A percentile compares a stretch with the other conserved stretches of the same genome.
phyloP scores from a whole-genome alignment of 2,113 vertebrate genomes.

The Crocuta crocuta region DNA sequence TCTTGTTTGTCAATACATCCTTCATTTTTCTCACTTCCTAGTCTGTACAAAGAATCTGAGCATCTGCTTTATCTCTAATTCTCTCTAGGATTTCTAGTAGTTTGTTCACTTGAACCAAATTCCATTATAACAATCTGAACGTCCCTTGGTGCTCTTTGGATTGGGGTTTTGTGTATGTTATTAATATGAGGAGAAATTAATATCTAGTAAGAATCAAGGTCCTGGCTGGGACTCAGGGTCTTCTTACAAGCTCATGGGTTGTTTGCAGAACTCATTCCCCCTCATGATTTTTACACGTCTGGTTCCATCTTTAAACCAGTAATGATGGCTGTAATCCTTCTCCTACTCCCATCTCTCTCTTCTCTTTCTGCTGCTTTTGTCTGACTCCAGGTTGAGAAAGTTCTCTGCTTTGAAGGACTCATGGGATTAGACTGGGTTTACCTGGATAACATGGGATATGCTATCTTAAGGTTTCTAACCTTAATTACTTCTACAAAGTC shows the following conservation, averaged over 20 bases:
- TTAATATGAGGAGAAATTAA: background rate
- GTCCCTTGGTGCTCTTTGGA: background rate
- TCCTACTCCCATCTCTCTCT: background rate
- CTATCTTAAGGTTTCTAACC: background rate
- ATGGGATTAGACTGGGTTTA: background rate
- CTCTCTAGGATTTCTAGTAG: background rate
- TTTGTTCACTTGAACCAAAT: background rate
- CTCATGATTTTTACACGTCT: background rate
- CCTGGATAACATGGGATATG: background rate
- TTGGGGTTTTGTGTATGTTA: background rate
- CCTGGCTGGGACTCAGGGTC: background rate
- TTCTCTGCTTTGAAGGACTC: background rate
- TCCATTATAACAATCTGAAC: background rate
- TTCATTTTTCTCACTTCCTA: background rate
- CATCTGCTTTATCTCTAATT: background rate
- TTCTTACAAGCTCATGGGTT: background rate
- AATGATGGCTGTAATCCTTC: background rate
- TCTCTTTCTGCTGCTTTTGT: background rate
- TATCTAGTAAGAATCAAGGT: background rate
- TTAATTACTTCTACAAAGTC: background rate
- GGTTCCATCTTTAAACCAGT: background rate
- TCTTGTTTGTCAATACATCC: background rate
- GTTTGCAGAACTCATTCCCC: background rate
- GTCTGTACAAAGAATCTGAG: background rate
- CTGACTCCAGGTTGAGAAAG: background rate